Percentiles rank a stretch among this genome's conserved stretches.
Conservation (phyloP, 2,888 invertebrate species). For the Gari tellinella region DNA sequence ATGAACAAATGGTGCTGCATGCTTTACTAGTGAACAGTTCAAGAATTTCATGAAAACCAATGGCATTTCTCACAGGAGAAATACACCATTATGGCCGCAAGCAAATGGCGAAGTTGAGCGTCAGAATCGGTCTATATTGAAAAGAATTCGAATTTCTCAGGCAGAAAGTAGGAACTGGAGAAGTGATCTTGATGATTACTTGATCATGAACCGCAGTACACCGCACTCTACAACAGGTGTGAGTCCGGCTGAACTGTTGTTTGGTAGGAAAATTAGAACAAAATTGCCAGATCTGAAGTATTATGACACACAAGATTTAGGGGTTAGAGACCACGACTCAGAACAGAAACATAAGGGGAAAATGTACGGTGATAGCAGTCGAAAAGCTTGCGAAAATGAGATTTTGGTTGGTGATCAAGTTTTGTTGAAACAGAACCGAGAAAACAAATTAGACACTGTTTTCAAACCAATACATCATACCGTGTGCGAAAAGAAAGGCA, state of each 20-base stretch:
- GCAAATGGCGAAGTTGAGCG: constrained; percentile 60
- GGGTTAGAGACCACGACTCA: constrained; percentile 36
- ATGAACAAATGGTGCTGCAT: too few species aligned
- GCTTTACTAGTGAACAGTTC: too few species aligned
- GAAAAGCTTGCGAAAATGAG: constrained; percentile 17
- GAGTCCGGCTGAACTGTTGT: too few species aligned
- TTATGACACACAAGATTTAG: constrained; percentile 8
- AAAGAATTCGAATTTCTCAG: constrained; percentile 54
- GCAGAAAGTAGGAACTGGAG: constrained; percentile 37
- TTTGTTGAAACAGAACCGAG: constrained; percentile 17
- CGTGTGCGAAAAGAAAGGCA: too few species aligned
- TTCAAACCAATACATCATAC: too few species aligned
- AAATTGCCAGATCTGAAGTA: constrained; percentile 43
- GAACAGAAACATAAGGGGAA: constrained; percentile 9
- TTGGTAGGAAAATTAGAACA: constrained; percentile 43
- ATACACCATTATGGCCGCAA: constrained; percentile 49
- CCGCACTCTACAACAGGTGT: constrained; percentile 52
- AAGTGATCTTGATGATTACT: constrained; percentile 37
- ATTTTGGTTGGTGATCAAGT: constrained; percentile 33
- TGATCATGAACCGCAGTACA: constrained; percentile 46
- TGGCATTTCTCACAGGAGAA: constrained; percentile 29
- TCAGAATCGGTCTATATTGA: constrained; percentile 59
- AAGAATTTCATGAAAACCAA: too few species aligned
- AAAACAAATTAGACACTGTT: constrained; percentile 1
- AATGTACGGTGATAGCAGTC: constrained; percentile 26